Evolutionary conservation across 2,888 invertebrate species (phyloP), one percentile per base, ranked within the genome.

Genomic region (Protodeltote pygarga): DNA sequence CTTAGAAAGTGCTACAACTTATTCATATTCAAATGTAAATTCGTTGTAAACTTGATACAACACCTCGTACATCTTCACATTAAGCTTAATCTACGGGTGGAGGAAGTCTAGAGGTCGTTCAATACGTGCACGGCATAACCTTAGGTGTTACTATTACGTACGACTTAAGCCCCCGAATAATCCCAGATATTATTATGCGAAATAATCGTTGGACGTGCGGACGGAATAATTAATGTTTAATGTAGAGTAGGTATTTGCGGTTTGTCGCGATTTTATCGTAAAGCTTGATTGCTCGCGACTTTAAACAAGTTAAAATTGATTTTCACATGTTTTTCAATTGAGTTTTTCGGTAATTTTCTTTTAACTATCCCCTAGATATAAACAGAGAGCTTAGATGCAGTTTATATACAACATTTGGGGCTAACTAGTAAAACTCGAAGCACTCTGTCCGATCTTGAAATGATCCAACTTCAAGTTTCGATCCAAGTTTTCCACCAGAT

Each of bases 161-260:
- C 54, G 32, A 20, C 14, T 24, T 34, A 35, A 62, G 41, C 28
- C 35, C 54, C 47, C 20, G 55, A 67, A 63, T 62, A 63, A 57
- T 51, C 38, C 47, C n/a, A 11, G 25, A 48, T 33, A 67, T 64
- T 58, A 52, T 34, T 49, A 68, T 64, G 64, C 64, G 69, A 65
- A 67, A 62, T 70, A 70, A 53, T 50, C 45, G 47, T 24, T 41
- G 20, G 39, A 39, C 10, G 33, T 54, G 54, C 17, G 47, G 19
- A 8, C 2, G 8, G 66, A 70, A 65, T 65, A 69, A 51, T 65
- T 34, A 32, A 20, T 21, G 9, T 8, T 6, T 27, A 25, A 44
- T 24, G 16, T 5, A 20, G n/a, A 17, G 4, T 15, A 16, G 8
- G 5, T 16, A 29, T 4, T 10, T 14, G 33, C 59, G 35, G 39